A percentile compares a stretch with the other conserved stretches of the same genome.
Conservation (phyloP, 1,140 invertebrate genomes). For the Heliconius himera region DNA sequence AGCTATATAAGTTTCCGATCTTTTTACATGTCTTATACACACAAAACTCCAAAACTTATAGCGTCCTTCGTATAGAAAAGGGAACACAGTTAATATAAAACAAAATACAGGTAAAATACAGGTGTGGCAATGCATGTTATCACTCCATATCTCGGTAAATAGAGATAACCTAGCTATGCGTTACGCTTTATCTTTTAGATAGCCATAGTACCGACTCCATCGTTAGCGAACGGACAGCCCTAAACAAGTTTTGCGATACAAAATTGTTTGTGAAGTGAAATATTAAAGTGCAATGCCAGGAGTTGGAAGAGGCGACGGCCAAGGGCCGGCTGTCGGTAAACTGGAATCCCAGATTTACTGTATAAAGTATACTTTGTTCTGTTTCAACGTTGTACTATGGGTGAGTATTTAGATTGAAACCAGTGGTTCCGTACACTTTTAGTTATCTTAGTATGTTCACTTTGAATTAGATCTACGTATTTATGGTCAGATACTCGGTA, state of each 20-base stretch:
- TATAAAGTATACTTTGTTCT: conserved; percentile 87
- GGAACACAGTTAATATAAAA: neutral
- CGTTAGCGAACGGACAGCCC: conserved; percentile 52
- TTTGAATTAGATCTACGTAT: conserved; percentile 40
- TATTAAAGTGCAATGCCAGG: conserved; percentile 69
- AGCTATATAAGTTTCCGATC: neutral
- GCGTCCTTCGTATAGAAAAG: neutral
- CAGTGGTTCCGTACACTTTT: conserved; percentile 19
- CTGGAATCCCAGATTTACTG: conserved; percentile 86
- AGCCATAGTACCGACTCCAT: conserved; percentile 64
- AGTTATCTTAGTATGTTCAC: conserved; percentile 39
- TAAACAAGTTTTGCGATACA: conserved; percentile 43
- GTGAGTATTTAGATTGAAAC: conserved; percentile 76
- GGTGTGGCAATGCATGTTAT: conserved; percentile 69
- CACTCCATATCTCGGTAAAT: conserved; percentile 73
- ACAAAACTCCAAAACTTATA: neutral
- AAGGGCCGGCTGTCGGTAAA: conserved; percentile 74
- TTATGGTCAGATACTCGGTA: neutral
- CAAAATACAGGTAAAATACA: conserved; percentile 58
- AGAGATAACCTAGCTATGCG: conserved; percentile 74
- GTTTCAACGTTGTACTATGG: conserved; percentile 86
- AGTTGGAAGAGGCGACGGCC: conserved; percentile 68
- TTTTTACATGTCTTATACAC: too few species aligned
- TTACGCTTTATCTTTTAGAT: conserved; percentile 62
- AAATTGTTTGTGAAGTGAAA: conserved; percentile 56